Evolutionary conservation across 2,888 invertebrate genomes (phyloP).

Genomic region (Bellardia pandia): DNA sequence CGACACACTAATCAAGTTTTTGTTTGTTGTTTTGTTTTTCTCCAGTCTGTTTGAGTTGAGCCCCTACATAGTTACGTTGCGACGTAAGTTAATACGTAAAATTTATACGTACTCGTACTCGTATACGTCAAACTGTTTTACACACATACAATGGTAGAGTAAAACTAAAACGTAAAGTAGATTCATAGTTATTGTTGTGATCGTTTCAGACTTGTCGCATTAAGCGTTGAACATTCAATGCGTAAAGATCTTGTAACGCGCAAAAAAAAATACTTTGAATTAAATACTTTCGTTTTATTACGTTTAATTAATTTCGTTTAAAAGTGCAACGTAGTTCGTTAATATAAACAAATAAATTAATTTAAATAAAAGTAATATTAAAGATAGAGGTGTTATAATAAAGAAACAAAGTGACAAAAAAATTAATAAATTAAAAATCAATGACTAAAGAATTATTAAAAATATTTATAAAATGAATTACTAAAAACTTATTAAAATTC

Average conservation of each 20-base stretch:
- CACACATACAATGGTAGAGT: background rate
- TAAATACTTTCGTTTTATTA: too few relatives aligned
- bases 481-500: too few relatives aligned
- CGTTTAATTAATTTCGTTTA: background rate
- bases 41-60: conserved; percentile 26
- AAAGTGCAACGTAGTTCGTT: conserved; percentile 15
- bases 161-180: background rate
- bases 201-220: conserved; percentile 60
- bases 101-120: too few relatives aligned
- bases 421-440: background rate
- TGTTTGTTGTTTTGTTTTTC: background rate
- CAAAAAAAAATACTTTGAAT: background rate
- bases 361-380: conserved; percentile 13
- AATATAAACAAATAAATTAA: conserved; percentile 12
- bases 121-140: too few relatives aligned
- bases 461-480: too few relatives aligned
- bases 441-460: too few relatives aligned
- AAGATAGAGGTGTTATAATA: background rate
- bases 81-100: too few relatives aligned
- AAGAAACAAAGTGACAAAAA: background rate
- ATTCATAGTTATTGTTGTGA: conserved; percentile 70
- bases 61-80: background rate
- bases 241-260: conserved; percentile 63
- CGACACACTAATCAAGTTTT: conserved; percentile 20
- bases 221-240: conserved; percentile 70